A percentile compares a stretch with the other conserved stretches of the same genome.
These are phyloP conservation scores for Caenorhabditis angaria DNA, from an alignment of 2,888 invertebrate genomes.

Conservation along the genomic window DNA sequence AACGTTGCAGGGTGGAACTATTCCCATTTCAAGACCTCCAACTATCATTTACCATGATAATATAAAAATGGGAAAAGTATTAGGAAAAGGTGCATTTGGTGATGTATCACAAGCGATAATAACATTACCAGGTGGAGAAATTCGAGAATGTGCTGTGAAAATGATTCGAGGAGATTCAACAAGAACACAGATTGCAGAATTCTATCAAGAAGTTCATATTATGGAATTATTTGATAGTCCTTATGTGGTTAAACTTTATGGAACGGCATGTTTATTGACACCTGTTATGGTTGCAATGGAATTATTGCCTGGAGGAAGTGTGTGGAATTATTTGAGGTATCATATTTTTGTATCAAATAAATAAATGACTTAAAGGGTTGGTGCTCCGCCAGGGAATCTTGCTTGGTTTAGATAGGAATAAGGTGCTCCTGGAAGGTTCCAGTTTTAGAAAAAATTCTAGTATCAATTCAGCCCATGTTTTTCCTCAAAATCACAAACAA, in stretches of 20 bases:
- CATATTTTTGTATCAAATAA: neutral
- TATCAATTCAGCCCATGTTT: no score
- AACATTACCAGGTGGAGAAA: neutral
- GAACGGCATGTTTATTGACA: neutral
- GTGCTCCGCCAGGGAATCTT: no score
- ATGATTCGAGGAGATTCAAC: neutral
- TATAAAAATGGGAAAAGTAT: neutral
- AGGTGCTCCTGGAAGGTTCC: no score
- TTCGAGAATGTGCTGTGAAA: neutral
- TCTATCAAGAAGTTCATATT: conserved; percentile 1
- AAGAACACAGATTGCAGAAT: neutral
- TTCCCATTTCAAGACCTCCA: neutral
- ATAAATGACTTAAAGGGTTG: no score
- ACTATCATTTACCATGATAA: neutral
- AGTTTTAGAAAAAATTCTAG: no score
- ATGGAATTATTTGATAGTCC: neutral
- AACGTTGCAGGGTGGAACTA: neutral
- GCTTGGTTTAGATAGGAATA: no score
- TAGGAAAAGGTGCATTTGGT: conserved; percentile 6
- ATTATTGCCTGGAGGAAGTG: neutral
- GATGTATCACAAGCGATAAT: neutral
- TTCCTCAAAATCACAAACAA: no score
- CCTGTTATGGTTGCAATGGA: conserved; percentile 5
- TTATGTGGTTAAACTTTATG: neutral
- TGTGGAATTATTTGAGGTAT: neutral